Conservation (phyloP, 1,140 invertebrate species). For the Bactericera cockerelli region DNA sequence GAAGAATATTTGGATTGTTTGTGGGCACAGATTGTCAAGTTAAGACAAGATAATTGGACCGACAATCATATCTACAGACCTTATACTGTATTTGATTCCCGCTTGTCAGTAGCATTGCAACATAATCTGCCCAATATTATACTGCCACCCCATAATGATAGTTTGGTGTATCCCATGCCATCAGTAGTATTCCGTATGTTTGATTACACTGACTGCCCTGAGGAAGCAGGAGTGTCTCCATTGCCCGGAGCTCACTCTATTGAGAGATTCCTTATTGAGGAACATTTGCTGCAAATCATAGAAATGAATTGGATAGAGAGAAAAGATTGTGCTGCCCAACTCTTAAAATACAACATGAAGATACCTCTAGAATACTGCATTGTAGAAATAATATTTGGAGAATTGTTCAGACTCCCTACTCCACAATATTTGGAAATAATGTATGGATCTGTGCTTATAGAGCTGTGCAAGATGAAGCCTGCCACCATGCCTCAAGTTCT, state of each 20-base stretch:
- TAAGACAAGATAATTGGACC: conserved; percentile 87
- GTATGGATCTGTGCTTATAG: conserved; percentile 91
- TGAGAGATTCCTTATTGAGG: conserved; percentile 94
- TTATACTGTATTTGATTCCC: conserved; percentile 89
- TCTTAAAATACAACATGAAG: conserved; percentile 86
- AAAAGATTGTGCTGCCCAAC: conserved; percentile 80
- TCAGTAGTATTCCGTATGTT: conserved; percentile 88
- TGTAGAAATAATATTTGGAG: conserved; percentile 89
- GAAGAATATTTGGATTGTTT: conserved; percentile 97
- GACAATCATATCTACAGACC: conserved; percentile 92
- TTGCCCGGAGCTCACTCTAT: conserved; percentile 93
- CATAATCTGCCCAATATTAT: conserved; percentile 82
- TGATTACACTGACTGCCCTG: conserved; percentile 96
- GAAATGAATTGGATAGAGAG: conserved; percentile 75
- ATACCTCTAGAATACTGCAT: conserved; percentile 97
- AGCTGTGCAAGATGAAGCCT: conserved; percentile 92
- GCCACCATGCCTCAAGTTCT: conserved; percentile 94
- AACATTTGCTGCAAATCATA: conserved; percentile 88
- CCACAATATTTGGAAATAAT: conserved; percentile 79
- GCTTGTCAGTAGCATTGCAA: conserved; percentile 86
- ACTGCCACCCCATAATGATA: conserved; percentile 81
- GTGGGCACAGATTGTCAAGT: conserved; percentile 87
- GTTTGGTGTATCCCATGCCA: conserved; percentile 75
- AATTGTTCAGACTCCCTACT: conserved; percentile 83
- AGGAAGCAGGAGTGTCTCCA: conserved; percentile 41